A percentile compares a stretch with the other conserved stretches of the same genome.
Conservation (phyloP, 2,888 invertebrate genomes). For the Celastrina argiolus region DNA sequence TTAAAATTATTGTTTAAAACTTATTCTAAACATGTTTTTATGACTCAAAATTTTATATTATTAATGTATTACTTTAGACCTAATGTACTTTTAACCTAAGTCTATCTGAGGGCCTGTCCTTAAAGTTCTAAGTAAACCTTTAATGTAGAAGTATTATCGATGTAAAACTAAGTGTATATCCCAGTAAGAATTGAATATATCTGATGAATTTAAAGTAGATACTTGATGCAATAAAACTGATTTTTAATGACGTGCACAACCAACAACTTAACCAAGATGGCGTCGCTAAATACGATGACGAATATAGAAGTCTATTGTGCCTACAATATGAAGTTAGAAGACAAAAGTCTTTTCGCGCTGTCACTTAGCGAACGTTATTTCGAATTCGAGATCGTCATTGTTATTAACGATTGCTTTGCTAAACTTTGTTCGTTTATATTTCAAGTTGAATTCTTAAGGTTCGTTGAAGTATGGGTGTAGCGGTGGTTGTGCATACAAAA, state of each 20-base stretch:
- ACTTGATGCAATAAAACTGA: neutral
- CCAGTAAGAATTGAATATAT: conserved; percentile 2
- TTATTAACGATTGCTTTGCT: no score
- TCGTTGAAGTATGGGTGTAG: neutral
- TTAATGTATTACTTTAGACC: neutral
- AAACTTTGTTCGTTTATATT: neutral
- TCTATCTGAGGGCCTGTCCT: neutral
- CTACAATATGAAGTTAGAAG: no score
- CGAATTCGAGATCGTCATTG: no score
- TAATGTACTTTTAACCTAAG: neutral
- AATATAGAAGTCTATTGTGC: no score
- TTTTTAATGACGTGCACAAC: neutral
- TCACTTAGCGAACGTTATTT: no score
- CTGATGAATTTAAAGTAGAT: conserved; percentile 4
- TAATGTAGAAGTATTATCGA: conserved; percentile 7
- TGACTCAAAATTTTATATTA: neutral
- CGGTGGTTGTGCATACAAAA: conserved; percentile 26
- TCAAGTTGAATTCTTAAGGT: conserved; percentile 1
- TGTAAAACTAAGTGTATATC: conserved; percentile 6
- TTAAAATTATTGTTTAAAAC: neutral
- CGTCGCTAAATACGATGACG: no score
- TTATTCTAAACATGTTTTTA: neutral
- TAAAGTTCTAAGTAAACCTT: conserved; percentile 4
- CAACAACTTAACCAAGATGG: no score
- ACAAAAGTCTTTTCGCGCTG: no score